These are phyloP conservation scores for Brachynemurus nebulosus DNA, from an alignment of 2,888 invertebrate species.

Conservation along the genomic window DNA sequence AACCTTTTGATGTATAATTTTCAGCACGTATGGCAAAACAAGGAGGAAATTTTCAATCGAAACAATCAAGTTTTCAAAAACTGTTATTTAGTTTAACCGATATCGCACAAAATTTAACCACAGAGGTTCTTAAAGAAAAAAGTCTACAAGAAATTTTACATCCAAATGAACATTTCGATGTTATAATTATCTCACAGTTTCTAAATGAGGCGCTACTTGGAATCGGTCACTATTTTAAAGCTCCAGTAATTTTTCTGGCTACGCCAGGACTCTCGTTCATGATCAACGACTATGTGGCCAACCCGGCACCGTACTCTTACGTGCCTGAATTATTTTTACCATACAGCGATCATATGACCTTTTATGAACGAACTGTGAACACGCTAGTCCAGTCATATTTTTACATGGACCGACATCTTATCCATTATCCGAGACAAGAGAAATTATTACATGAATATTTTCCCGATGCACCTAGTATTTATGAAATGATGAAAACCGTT, in stretches of 20 bases:
- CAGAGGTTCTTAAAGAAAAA: slow-evolving; percentile 13
- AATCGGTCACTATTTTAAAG: slow-evolving; percentile 27
- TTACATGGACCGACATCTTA: slow-evolving; percentile 9
- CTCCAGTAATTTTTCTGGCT: slow-evolving; percentile 29
- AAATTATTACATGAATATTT: slow-evolving; percentile 20
- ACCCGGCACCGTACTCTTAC: slow-evolving; percentile 34
- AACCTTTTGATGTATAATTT: no score
- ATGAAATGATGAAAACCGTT: slow-evolving; percentile 19
- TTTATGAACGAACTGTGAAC: slow-evolving; percentile 33
- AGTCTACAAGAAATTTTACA: slow-evolving; percentile 21
- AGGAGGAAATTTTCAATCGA: no score
- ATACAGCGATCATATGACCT: slow-evolving; percentile 33
- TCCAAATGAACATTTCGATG: slow-evolving; percentile 29
- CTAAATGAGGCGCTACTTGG: slow-evolving; percentile 34
- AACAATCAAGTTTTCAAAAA: no score
- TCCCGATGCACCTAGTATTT: slow-evolving; percentile 20
- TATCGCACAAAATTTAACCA: neutral
- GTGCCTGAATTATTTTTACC: slow-evolving; percentile 33
- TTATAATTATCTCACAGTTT: slow-evolving; percentile 33
- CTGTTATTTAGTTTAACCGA: neutral
- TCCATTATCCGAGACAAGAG: slow-evolving; percentile 14
- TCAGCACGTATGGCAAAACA: no score
- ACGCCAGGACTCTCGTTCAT: slow-evolving; percentile 32
- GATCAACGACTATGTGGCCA: slow-evolving; percentile 34
- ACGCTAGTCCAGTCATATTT: slow-evolving; percentile 13